Evolutionary conservation across 1,140 invertebrate genomes (phyloP).

Genomic region (Sminthurinus signatus): DNA sequence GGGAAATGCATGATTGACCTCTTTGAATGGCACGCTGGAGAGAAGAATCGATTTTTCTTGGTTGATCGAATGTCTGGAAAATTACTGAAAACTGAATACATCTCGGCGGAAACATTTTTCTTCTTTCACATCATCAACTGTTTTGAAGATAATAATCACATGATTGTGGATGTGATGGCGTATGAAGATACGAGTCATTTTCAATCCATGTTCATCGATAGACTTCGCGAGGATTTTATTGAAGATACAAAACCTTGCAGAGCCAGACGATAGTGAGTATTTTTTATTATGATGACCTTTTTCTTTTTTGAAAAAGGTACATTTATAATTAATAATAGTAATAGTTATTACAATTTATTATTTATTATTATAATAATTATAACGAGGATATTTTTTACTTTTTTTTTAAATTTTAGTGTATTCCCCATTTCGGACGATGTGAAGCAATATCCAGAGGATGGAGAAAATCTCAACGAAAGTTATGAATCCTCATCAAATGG

Average conservation of each 20-base stretch:
- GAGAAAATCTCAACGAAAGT: slow-evolving; percentile 1
- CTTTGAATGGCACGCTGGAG: slow-evolving; percentile 10
- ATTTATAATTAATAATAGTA: no score
- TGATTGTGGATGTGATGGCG: slow-evolving; percentile 19
- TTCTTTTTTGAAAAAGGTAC: no score
- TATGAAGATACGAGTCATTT: slow-evolving; percentile 19
- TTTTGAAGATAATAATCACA: slow-evolving; percentile 32
- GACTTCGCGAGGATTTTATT: slow-evolving; percentile 5
- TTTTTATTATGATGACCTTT: no score
- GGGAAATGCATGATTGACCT: slow-evolving; percentile 12
- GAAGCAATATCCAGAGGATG: background rate
- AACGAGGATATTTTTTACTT: no score
- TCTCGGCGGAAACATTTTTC: slow-evolving; percentile 29
- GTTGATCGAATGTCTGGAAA: slow-evolving; percentile 29
- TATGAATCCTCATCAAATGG: no score
- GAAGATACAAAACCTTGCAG: background rate
- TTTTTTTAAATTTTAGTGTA: no score
- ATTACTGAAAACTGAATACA: slow-evolving; percentile 20
- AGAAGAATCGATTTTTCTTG: slow-evolving; percentile 30
- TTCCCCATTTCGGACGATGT: slow-evolving; percentile 14
- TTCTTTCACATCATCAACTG: slow-evolving; percentile 33
- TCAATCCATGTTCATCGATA: slow-evolving; percentile 11
- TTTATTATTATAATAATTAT: no score
- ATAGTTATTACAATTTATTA: no score
- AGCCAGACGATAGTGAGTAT: slow-evolving; percentile 4